Conservation (phyloP, 53 echinoderm and acorn worm genomes). For the Echinometra lucunter region DNA sequence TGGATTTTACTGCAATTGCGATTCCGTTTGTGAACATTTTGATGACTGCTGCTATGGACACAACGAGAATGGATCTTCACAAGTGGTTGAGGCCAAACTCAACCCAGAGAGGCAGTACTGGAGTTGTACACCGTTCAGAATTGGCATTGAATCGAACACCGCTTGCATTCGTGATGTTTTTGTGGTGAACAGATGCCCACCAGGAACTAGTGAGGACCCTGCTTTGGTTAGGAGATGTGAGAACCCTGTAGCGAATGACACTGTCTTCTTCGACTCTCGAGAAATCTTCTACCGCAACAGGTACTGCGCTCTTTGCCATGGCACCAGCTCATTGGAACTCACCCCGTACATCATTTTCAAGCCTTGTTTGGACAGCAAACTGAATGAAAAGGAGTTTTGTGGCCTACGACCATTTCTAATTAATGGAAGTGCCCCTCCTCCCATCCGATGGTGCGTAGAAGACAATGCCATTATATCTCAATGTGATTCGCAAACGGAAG, state of each 20-base stretch:
- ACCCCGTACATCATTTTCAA: conserved; percentile 10
- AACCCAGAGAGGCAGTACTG: conserved; percentile 2
- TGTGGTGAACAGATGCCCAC: not conserved
- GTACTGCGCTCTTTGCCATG: conserved; percentile 37
- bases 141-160: not conserved
- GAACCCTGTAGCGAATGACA: conserved; percentile 1
- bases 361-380: not conserved
- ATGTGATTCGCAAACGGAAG: not conserved
- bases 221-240: not conserved
- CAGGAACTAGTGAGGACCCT: not conserved
- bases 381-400: not conserved
- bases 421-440: conserved; percentile 8
- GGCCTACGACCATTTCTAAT: conserved; percentile 2
- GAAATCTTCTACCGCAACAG: conserved; percentile 55
- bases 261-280: not conserved
- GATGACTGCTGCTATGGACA: conserved; percentile 2
- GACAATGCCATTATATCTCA: not conserved
- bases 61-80: not conserved
- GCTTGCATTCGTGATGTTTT: not conserved
- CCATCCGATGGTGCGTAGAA: not conserved
- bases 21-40: not conserved
- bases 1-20: conserved; percentile 8
- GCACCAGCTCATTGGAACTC: not conserved
- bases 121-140: not conserved
- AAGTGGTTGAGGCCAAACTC: not conserved